Conservation (phyloP, 2,113 vertebrate genomes). For the Anarhynchus alexandrinus region DNA sequence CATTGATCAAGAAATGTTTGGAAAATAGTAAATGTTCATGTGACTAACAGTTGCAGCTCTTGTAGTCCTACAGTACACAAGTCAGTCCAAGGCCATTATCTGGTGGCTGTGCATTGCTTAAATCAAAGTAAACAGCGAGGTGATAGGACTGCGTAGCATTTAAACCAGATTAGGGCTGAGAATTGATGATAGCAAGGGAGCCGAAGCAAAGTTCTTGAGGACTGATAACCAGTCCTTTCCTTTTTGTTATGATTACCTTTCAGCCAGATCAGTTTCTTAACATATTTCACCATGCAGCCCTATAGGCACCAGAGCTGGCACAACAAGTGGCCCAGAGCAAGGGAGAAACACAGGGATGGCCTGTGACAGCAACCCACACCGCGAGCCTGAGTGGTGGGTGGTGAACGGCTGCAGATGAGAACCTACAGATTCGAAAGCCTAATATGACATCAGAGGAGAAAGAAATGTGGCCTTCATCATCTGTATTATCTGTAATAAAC, state of each 20-base stretch:
- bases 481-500: background rate
- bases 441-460: background rate
- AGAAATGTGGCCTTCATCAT: background rate
- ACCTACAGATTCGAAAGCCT: background rate
- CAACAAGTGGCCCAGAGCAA: background rate
- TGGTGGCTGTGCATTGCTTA: background rate
- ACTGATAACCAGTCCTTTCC: background rate
- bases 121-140: background rate
- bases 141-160: background rate
- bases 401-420: background rate
- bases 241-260: background rate
- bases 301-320: background rate
- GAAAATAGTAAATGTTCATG: background rate
- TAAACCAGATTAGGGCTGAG: background rate
- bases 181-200: background rate
- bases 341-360: background rate
- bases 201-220: background rate
- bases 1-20: fast-evolving
- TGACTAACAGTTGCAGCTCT: background rate
- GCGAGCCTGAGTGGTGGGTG: background rate
- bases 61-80: fast-evolving
- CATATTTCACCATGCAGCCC: background rate
- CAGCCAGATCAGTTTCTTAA: background rate
- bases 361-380: background rate
- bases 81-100: background rate